A percentile compares a stretch with the other conserved stretches of the same genome.
Conservation (phyloP, 1,140 invertebrate species). For the Drosophila albomicans region DNA sequence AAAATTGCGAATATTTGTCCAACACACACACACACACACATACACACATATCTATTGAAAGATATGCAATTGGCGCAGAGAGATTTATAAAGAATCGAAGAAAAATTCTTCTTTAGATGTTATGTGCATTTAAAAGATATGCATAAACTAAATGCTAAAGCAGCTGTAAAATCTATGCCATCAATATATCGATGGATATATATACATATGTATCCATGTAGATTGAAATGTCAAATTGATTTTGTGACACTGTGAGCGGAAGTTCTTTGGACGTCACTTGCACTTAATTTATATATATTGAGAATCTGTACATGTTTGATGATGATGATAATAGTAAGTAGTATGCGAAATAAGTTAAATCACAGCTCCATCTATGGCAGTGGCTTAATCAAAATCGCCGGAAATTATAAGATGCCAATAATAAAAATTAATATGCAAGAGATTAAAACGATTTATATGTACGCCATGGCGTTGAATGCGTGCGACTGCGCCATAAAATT, state of each 20-base stretch:
- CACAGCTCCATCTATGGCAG: conserved; percentile 47
- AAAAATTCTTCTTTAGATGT: neutral
- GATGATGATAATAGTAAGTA: neutral
- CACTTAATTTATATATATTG: conserved; percentile 27
- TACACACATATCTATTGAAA: neutral
- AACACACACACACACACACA: conserved; percentile 36
- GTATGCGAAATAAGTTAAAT: conserved; percentile 29
- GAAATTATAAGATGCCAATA: conserved; percentile 81
- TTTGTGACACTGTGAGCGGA: conserved; percentile 34
- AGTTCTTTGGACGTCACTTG: conserved; percentile 49
- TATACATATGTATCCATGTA: too few relatives aligned
- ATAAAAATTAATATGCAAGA: conserved; percentile 80
- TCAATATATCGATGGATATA: neutral
- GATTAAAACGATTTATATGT: conserved; percentile 80
- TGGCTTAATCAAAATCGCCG: conserved; percentile 66
- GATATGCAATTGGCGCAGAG: conserved; percentile 49
- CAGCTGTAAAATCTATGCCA: conserved; percentile 3
- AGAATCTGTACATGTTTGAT: too few relatives aligned
- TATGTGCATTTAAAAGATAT: conserved; percentile 22
- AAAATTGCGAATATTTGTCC: conserved; percentile 54
- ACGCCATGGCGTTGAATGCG: conserved; percentile 68
- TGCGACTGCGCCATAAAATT: conserved; percentile 71
- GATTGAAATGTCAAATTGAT: neutral
- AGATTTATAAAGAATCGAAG: conserved; percentile 19
- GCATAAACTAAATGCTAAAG: neutral